Conservation (phyloP, 2,888 invertebrate genomes). For the Leptopilina myrica region DNA sequence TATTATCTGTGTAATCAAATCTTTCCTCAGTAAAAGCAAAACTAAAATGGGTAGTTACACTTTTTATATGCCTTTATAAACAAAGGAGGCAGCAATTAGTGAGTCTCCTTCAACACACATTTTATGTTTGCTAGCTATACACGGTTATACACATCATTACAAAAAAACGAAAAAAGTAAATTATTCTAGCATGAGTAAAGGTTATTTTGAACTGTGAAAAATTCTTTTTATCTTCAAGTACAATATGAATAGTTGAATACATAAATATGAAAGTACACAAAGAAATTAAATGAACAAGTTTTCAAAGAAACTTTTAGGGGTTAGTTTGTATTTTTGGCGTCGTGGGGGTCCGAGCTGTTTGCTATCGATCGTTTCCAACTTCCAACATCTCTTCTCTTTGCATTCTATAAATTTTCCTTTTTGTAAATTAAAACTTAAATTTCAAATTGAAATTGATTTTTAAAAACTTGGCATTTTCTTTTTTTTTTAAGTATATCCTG, state of each 20-base stretch:
- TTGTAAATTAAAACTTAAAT: not conserved
- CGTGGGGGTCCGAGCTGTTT: slow-evolving; percentile 53
- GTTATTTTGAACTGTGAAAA: not conserved
- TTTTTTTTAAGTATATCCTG: not conserved
- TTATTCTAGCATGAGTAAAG: not conserved
- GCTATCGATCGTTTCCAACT: slow-evolving; percentile 54
- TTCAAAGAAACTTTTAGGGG: slow-evolving; percentile 50
- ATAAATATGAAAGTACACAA: too few species aligned
- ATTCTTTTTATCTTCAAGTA: not conserved
- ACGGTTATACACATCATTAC: not conserved
- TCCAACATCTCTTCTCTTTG: slow-evolving; percentile 47
- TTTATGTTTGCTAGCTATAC: not conserved
- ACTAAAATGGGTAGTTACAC: not conserved
- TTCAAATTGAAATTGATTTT: not conserved
- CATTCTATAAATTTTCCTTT: slow-evolving; percentile 26
- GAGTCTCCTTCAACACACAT: slow-evolving; percentile 18
- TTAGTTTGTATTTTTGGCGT: slow-evolving; percentile 50
- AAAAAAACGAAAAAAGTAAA: slow-evolving; percentile 16
- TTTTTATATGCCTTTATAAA: slow-evolving; percentile 12
- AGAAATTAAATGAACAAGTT: not conserved
- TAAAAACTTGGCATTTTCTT: too few species aligned
- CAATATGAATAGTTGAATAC: too few species aligned
- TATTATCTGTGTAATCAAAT: slow-evolving; percentile 1
- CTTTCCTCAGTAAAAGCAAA: not conserved
- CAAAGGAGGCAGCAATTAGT: slow-evolving; percentile 34